Base-by-base conservation (phyloP, 2,797 vertebrate species). In the Pogoniulus pusillus region DNA sequence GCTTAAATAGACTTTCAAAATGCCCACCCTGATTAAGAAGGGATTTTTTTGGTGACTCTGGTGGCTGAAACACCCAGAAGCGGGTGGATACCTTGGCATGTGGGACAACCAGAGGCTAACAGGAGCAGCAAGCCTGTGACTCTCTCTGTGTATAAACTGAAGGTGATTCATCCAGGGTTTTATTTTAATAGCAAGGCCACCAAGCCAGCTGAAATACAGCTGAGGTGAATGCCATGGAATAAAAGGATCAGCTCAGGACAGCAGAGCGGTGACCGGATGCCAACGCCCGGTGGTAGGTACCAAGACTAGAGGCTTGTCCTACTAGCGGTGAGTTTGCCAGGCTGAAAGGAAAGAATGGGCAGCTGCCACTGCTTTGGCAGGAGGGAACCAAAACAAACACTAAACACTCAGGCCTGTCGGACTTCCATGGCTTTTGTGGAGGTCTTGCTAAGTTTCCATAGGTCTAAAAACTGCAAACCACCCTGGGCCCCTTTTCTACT, bases 121-220 rank as follows among this genome's bases (percentile, higher is more conserved):
- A 95, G 95, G 92, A 97, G 93, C 91, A 82, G 82, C 77, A 62
- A 70, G 75, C 84, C 93, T 94, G 78, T 26, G 82, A 93, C 94
- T n/a, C 68, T 51, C 73, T 91, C 92, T 14, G 0, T 58, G 9
- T 57, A 87, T 85, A 91, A 96, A 94, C 94, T 86, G 65, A 49
- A 93, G 95, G 93, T 97, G 96, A 97, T 95, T 97, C 97, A 97
- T 95, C 73, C 80, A 95, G 95, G 87, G 63, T 95, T 96, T 93
- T 91, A 97, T 92, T 97, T 96, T 95, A 96, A 96, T 70, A 93
- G 83, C 86, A 76, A 86, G 93, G 96, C 97, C 96, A 95, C 95
- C 87, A 90, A 85, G 92, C 94, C 93, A 94, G 95, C 91, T 93
- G 96, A 96, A 96, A 97, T 92, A 84, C 93, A 69, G 89, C 85